These are phyloP conservation scores for Siniperca knerii DNA, from an alignment of 2,113 vertebrate genomes.

Conservation along the genomic window DNA sequence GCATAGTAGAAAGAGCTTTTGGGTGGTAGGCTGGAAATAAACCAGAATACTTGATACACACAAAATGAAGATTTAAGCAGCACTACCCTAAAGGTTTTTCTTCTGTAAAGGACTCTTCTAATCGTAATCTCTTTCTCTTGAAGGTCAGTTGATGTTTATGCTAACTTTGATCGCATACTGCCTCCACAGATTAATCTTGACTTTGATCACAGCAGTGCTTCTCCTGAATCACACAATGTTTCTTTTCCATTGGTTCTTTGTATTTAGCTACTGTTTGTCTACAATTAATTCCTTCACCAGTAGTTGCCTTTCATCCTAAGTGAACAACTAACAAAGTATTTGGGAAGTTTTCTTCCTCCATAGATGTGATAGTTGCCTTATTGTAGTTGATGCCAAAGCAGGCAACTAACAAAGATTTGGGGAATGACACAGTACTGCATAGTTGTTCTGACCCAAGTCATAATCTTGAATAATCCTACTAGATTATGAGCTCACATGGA, in stretches of 20 bases:
- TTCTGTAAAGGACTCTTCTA: constrained; percentile 8
- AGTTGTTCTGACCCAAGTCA: constrained; percentile 46
- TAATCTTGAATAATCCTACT: constrained; percentile 57
- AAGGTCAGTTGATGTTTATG: constrained; percentile 48
- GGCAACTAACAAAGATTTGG: constrained; percentile 47
- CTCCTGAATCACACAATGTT: neutral
- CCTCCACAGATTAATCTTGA: constrained; percentile 55
- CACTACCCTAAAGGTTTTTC: constrained; percentile 59
- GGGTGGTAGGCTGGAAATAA: constrained; percentile 27
- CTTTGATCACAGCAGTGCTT: constrained; percentile 23
- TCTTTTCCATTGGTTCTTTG: constrained; percentile 18
- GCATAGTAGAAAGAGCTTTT: constrained; percentile 48
- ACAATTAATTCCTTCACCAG: neutral
- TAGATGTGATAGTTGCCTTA: neutral
- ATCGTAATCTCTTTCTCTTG: constrained; percentile 34
- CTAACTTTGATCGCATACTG: constrained; percentile 50
- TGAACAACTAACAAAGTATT: constrained; percentile 32
- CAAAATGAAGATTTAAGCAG: neutral
- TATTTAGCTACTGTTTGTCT: neutral
- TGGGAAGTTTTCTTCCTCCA: neutral
- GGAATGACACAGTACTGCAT: constrained; percentile 44
- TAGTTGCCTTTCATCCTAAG: neutral
- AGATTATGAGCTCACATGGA: constrained; percentile 59
- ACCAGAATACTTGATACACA: neutral
- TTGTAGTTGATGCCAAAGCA: constrained; percentile 13